phyloP scores from a whole-genome alignment of 2,797 vertebrate species.

The Numenius phaeopus region DNA sequence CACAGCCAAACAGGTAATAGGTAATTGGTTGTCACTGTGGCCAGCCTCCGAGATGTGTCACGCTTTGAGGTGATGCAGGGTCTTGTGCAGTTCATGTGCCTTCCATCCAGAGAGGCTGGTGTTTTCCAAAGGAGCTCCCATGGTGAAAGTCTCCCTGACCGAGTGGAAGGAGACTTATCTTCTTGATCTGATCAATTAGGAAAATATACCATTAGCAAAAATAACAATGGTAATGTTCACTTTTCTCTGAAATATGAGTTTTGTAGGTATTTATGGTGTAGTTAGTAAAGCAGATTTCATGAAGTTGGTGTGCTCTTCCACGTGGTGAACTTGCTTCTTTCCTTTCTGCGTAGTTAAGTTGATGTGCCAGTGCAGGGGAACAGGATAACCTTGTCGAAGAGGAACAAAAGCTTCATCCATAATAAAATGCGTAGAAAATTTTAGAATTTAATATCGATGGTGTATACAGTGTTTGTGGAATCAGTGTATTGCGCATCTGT shows the following conservation, averaged over 20 bases:
- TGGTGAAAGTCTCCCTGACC: not conserved
- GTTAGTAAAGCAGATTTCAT: not conserved
- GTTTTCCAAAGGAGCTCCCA: not conserved
- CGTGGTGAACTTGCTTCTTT: not conserved
- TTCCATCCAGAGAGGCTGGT: not conserved
- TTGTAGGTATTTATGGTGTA: not conserved
- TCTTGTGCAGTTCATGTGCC: not conserved
- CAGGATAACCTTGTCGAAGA: not conserved
- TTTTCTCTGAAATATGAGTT: not conserved
- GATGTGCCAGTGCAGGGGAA: not conserved
- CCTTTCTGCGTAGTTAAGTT: not conserved
- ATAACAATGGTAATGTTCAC: not conserved
- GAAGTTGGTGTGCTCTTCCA: not conserved
- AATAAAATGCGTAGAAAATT: not conserved
- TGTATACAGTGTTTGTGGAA: not conserved
- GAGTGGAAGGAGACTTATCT: not conserved
- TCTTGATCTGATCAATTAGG: not conserved
- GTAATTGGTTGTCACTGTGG: not conserved
- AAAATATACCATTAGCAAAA: not conserved
- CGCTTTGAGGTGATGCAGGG: not conserved
- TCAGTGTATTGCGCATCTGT: not conserved
- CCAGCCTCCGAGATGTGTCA: not conserved
- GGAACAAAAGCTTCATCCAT: not conserved
- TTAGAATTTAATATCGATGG: not conserved
- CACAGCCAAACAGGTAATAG: not conserved